phyloP scores from a whole-genome alignment of 1,140 invertebrate species.

The Ladona fulva region DNA sequence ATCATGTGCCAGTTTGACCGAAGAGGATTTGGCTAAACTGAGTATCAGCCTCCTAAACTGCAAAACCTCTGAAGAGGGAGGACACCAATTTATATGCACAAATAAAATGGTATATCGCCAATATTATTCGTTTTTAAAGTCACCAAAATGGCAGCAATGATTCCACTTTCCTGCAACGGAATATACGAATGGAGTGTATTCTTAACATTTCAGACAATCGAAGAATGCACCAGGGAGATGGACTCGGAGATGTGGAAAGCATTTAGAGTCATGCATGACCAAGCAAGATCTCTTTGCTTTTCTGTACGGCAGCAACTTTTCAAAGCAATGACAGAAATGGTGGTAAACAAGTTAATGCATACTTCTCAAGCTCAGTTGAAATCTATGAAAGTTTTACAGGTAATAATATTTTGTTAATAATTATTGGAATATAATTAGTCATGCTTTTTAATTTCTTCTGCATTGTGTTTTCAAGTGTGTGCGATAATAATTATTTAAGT shows the following conservation, averaged over 20 bases:
- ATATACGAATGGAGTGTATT: too few species aligned
- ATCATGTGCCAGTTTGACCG: conserved; percentile 47
- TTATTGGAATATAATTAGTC: background rate
- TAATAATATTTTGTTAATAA: conserved; percentile 15
- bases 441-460: too few species aligned
- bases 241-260: conserved; percentile 59
- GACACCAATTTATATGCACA: conserved; percentile 49
- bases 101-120: conserved; percentile 53
- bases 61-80: conserved; percentile 51
- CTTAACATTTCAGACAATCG: conserved; percentile 27
- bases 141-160: too few species aligned
- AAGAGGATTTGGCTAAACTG: conserved; percentile 57
- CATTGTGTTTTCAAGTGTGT: too few species aligned
- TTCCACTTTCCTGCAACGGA: too few species aligned
- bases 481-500: too few species aligned
- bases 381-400: conserved; percentile 32
- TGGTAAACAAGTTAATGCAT: conserved; percentile 54
- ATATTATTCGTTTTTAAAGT: too few species aligned
- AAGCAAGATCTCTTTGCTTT: conserved; percentile 59
- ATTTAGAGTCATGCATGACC: conserved; percentile 59
- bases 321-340: conserved; percentile 52
- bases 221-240: conserved; percentile 56
- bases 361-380: conserved; percentile 35
- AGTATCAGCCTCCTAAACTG: conserved; percentile 61
- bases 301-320: conserved; percentile 54